A percentile compares a stretch with the other conserved stretches of the same genome.
Evolutionary conservation across 2,797 vertebrate species (phyloP).

Genomic region (Phrynocephalus forsythii): DNA sequence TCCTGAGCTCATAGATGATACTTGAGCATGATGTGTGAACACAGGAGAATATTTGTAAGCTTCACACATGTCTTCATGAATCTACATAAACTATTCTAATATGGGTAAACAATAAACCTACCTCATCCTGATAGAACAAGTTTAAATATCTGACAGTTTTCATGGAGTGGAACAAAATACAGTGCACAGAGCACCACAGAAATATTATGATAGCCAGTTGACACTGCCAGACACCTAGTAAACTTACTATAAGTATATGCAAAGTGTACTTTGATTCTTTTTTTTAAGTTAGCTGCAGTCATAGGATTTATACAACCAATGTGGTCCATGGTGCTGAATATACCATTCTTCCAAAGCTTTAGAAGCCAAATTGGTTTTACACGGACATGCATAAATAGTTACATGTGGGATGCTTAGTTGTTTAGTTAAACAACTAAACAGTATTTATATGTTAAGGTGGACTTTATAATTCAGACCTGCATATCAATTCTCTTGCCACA

Average conservation of each 20-base stretch:
- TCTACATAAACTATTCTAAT: background rate
- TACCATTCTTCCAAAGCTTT: background rate
- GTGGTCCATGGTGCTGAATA: slow-evolving; percentile 46
- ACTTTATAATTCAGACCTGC: background rate
- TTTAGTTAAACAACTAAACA: background rate
- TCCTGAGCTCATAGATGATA: background rate
- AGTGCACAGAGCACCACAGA: background rate
- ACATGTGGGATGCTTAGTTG: background rate
- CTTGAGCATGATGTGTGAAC: background rate
- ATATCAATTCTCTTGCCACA: background rate
- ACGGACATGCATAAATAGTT: background rate
- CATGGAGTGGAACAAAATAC: background rate
- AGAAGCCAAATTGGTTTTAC: slow-evolving; percentile 4
- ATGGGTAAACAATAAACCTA: background rate
- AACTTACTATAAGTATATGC: background rate
- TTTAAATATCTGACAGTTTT: background rate
- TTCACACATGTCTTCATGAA: no score
- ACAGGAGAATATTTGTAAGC: background rate
- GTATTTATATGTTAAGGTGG: background rate
- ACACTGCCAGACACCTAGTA: background rate
- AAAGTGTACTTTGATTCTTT: background rate
- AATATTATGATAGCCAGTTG: background rate
- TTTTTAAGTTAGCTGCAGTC: background rate
- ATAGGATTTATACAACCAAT: background rate
- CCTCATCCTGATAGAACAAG: background rate